Evolutionary conservation across 2,797 vertebrate species (phyloP), one percentile per base, ranked within the genome.

Genomic region (Gambusia yucatana): DNA sequence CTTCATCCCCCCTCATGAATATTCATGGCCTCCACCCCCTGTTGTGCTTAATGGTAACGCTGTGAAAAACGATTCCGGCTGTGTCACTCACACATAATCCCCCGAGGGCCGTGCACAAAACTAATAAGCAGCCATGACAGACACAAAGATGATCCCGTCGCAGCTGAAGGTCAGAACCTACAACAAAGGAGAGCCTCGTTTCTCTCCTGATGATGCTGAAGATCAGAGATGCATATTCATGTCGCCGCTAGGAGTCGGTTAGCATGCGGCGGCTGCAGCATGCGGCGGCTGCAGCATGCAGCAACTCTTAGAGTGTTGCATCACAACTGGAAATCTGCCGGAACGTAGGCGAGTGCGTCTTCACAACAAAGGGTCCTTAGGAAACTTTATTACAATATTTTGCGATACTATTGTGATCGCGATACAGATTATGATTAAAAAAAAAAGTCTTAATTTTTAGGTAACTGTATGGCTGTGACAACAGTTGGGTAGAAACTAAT

Each of bases 41-140:
- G 91, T 92, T 88, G 91, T 92, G 91, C 87, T 93, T 94, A 93
- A 96, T 94, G 92, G 92, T 85, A 91, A 92, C 82, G 47, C 88
- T 74, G 88, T 93, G 91, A 95, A 92, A 94, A 94, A 95, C 91
- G 81, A 94, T 83, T 87, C 90, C 72, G 86, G 89, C 89, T 90
- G 87, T 87, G 88, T 91, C 89, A 72, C 87, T 91, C 59, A 67
- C 85, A 78, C 74, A 78, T 77, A 89, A 89, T 87, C 89, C 92
- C 28, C 92, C 78, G 55, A 5, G 85, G 88, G 93, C 65, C 55
- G 47, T 13, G 57, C 81, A 80, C 78, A 77, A 86, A 75, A 84
- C 90, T 89, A 92, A 95, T 88, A 89, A 75, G 80, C 88, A 79
- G 87, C 82, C 80, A 75, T 81, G 83, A 72, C 77, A 81, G 84